Conservation (phyloP, 1,140 invertebrate species). For the Hycleus cichorii region DNA sequence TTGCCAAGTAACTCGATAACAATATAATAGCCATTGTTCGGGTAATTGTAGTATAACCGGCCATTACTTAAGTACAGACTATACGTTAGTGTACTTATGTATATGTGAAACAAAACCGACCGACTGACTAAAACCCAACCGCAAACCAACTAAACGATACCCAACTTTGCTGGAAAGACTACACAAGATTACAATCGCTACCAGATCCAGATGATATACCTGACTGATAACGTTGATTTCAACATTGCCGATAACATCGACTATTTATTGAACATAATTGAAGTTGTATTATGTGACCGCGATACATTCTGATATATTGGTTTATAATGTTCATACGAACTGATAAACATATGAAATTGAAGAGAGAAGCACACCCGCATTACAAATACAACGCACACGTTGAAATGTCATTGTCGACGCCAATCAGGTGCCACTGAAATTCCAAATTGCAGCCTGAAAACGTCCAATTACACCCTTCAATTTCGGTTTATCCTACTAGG, state of each 20-base stretch:
- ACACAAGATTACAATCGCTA: slow-evolving; percentile 19
- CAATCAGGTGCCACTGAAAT: too few species aligned
- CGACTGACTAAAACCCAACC: slow-evolving; percentile 13
- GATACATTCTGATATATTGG: background rate
- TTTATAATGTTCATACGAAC: background rate
- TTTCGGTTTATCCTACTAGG: too few species aligned
- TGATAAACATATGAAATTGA: too few species aligned
- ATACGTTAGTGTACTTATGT: too few species aligned
- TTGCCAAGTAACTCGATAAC: slow-evolving; percentile 39
- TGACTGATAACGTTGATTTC: slow-evolving; percentile 27
- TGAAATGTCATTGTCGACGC: too few species aligned
- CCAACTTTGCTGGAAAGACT: slow-evolving; percentile 11
- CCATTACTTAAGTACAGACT: slow-evolving; percentile 33
- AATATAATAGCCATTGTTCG: slow-evolving; percentile 42
- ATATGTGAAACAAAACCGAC: background rate
- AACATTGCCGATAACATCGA: slow-evolving; percentile 32
- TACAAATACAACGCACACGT: too few species aligned
- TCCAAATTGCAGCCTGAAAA: too few species aligned
- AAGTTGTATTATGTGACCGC: slow-evolving; percentile 15
- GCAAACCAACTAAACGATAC: slow-evolving; percentile 24
- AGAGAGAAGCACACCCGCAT: too few species aligned
- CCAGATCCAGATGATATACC: slow-evolving; percentile 32
- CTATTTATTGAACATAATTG: slow-evolving; percentile 40
- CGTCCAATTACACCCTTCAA: too few species aligned
- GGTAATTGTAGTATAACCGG: slow-evolving; percentile 39